Evolutionary conservation across 2,113 vertebrate genomes (phyloP), one percentile per base, ranked within the genome.

Genomic region (Triplophysa siluroides): DNA sequence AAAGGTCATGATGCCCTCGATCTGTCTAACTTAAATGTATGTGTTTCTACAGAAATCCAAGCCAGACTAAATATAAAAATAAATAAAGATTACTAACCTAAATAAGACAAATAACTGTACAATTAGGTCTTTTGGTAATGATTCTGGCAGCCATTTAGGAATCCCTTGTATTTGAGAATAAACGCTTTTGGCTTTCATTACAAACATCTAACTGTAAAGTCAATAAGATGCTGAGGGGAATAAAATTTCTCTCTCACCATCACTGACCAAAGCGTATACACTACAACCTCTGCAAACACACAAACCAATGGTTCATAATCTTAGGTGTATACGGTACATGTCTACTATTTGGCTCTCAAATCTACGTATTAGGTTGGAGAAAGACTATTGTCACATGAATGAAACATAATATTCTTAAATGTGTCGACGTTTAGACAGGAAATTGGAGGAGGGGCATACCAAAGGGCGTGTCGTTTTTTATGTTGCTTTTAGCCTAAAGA

Each of bases 201-300:
- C 50, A 71, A 21, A 43, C 19, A 58, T 64, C 33, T 5, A 45
- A 38, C 54, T 58, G 23, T 24, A 13, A 26, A 65, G 47, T 77
- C 67, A 80, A 58, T 72, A 38, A 72, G 21, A 77, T 38, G 24
- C 11, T 9, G 18, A 61, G 26, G 60, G 13, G 18, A 41, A 29
- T 11, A 60, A 23, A 38, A 61, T 54, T 21, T 24, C 5, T 24
- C 19, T 38, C 50, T 21, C 66, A 47, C 38, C 9, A 54, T 54
- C 52, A 54, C 14, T 19, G 52, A 47, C 2, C 19, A 29, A 29
- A 12, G 54, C 29, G 2, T 41, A 72, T 54, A 70, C 14, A 58
- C 24, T 64, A 29, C 10, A 26, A 26, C 26, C 33, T 21, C 41
- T 43, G 52, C 16, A 50, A 47, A 54, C 50, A 52, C 12, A 52